A percentile compares a stretch with the other conserved stretches of the same genome.
These are phyloP conservation scores for Calliopum simillimum DNA, from an alignment of 2,888 invertebrate genomes.

Conservation along the genomic window DNA sequence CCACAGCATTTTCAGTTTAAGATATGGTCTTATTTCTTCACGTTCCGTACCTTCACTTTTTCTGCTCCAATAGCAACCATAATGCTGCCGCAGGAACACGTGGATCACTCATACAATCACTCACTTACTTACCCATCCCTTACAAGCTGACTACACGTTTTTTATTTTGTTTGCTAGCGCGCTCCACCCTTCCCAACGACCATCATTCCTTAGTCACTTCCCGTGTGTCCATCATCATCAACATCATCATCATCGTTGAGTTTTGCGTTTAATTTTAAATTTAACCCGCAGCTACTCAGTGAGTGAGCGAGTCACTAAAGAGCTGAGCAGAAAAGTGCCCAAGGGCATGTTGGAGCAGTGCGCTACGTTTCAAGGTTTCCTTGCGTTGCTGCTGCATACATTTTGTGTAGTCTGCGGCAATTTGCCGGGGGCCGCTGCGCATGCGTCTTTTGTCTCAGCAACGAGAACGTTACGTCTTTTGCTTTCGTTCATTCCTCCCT, in stretches of 20 bases:
- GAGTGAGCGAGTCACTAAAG: slow-evolving; percentile 34
- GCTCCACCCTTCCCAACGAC: not conserved
- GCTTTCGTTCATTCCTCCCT: not conserved
- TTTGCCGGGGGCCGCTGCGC: slow-evolving; percentile 35
- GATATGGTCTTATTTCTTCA: no score
- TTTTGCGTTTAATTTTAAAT: slow-evolving; percentile 43
- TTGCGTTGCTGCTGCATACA: not conserved
- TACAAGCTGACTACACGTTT: slow-evolving; percentile 9
- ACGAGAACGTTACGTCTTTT: slow-evolving; percentile 1
- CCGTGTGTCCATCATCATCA: not conserved
- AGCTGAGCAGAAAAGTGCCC: slow-evolving; percentile 12
- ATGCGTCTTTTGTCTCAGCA: slow-evolving; percentile 22
- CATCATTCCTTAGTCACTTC: not conserved
- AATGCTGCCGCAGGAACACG: slow-evolving; percentile 4
- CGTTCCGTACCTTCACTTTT: no score
- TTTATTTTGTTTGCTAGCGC: not conserved
- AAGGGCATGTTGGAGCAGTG: slow-evolving; percentile 5
- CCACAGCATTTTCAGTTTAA: no score
- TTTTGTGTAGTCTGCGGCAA: not conserved
- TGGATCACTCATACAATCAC: not conserved
- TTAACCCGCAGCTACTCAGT: slow-evolving; percentile 42
- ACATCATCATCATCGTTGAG: slow-evolving; percentile 26
- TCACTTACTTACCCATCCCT: not conserved
- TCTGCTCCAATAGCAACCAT: not conserved
- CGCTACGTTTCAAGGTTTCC: slow-evolving; percentile 23